Conservation (phyloP, 2,113 vertebrate species). For the Micronycteris hirsuta region DNA sequence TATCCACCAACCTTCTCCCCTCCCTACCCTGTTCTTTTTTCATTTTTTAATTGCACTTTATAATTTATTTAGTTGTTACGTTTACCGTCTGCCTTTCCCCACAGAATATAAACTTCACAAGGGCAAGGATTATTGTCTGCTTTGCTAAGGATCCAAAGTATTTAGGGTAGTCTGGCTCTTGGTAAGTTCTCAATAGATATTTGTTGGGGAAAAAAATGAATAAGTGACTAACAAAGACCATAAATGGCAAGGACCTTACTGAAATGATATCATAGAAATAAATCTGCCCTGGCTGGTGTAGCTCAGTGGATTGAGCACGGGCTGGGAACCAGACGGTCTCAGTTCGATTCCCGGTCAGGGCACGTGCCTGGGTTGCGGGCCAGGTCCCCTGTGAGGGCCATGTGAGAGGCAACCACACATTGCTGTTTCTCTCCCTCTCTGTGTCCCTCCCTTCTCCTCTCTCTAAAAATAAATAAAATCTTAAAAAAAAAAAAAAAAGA, state of each 20-base stretch:
- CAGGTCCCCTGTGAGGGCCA: no score
- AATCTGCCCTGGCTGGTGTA: no score
- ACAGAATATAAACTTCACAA: not conserved
- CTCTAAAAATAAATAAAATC: no score
- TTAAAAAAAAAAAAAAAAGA: no score
- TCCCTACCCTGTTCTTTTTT: not conserved
- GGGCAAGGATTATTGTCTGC: not conserved
- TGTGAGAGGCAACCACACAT: no score
- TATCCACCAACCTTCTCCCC: not conserved
- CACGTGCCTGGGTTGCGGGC: no score
- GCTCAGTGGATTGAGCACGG: no score
- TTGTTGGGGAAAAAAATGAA: not conserved
- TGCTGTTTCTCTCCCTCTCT: no score
- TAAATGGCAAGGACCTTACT: not conserved
- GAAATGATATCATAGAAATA: not conserved
- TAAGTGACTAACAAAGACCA: not conserved
- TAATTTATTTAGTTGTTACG: not conserved
- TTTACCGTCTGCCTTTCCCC: not conserved
- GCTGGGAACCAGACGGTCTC: no score
- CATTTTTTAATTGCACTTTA: not conserved
- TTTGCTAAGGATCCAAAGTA: not conserved
- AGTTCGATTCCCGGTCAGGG: no score
- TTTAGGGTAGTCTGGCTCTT: not conserved
- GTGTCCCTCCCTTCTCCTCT: no score
- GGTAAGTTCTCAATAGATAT: constrained; percentile 23